Evolutionary conservation across 2,888 invertebrate species (phyloP).

Genomic region (Adineta ricciae): DNA sequence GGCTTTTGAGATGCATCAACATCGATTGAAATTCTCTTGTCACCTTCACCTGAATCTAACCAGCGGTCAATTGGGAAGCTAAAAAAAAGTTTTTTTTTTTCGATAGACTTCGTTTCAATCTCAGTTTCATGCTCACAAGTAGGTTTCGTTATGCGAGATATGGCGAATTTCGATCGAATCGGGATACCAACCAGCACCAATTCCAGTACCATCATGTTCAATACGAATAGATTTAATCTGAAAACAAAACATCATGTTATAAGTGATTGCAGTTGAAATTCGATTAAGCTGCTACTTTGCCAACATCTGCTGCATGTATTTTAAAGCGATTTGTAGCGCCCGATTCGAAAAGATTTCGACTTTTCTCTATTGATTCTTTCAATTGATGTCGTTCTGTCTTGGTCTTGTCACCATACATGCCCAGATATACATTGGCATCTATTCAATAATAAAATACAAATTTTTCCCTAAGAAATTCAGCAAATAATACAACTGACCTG

Average conservation of each 20-base stretch:
- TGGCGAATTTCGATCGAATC: constrained; percentile 23
- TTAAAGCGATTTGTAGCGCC: constrained; percentile 20
- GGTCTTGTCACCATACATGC: constrained; percentile 26
- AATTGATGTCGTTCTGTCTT: constrained; percentile 13
- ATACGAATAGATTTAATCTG: constrained; percentile 25
- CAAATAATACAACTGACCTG: background rate
- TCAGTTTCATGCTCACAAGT: background rate
- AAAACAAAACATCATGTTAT: too few species aligned
- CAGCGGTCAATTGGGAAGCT: constrained; percentile 30
- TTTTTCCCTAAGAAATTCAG: background rate
- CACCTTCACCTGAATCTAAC: constrained; percentile 29
- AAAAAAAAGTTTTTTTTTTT: background rate
- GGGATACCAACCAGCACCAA: constrained; percentile 29
- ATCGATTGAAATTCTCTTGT: constrained; percentile 25
- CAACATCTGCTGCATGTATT: constrained; percentile 19
- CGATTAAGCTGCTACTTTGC: constrained; percentile 1
- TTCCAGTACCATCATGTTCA: constrained; percentile 29
- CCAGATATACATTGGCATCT: constrained; percentile 28
- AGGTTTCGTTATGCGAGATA: background rate
- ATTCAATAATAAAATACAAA: background rate
- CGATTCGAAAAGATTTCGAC: constrained; percentile 14
- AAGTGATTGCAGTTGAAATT: too few species aligned
- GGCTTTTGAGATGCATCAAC: constrained; percentile 23
- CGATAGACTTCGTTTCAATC: background rate
- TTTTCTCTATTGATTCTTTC: background rate